Base-by-base conservation (phyloP, 2,888 invertebrate genomes). In the Brenthis ino region DNA sequence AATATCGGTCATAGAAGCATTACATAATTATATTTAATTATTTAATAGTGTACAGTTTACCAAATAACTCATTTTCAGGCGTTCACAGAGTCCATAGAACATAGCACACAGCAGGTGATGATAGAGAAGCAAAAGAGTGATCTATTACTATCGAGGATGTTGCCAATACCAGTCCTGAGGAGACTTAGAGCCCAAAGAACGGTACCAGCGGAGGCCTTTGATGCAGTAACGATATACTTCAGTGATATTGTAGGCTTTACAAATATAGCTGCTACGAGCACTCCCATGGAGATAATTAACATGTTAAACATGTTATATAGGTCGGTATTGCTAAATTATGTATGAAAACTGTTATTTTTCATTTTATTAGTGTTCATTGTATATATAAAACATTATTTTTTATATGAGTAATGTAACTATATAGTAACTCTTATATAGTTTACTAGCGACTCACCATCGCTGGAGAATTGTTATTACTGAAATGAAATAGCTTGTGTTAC, bases 231-330 rank as follows among this genome's bases (percentile, higher is more conserved):
- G 1, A 95, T 96, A 70, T 96, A 95, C 89, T 96, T 96, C 85
- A 95, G 95, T 70, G 95, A 95, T 73, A 95, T 96, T 71, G 95
- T 95, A 43, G 95, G 95, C 3, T 96, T 96, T 80, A 96, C 95
- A 3, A 88, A 87, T 58, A 93, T 95, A 70, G 94, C 95, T 0
- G 94, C 95, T 0, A 87, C 82, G 67, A 95, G 95, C 77, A 94
- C 95, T 0, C 95, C 95, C 0, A 94, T 95, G 94, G 94, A 95
- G 83, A 93, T 94, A 68, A 94, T 94, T 65, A 93, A 93, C 74
- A 94, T 96, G 93, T 92, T 96, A 71, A 96, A 96, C 80, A 95
- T 95, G 82, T 87, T 96, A n/a, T 96, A 96, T 87, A 95, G 94
- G 92, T 91, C 73, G 66, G 77, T 74, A 43, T 11, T 11, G 37